Percentiles rank a stretch among this genome's conserved stretches.
Evolutionary conservation across 2,888 invertebrate species (phyloP).

Genomic region (Cephonodes hylas): DNA sequence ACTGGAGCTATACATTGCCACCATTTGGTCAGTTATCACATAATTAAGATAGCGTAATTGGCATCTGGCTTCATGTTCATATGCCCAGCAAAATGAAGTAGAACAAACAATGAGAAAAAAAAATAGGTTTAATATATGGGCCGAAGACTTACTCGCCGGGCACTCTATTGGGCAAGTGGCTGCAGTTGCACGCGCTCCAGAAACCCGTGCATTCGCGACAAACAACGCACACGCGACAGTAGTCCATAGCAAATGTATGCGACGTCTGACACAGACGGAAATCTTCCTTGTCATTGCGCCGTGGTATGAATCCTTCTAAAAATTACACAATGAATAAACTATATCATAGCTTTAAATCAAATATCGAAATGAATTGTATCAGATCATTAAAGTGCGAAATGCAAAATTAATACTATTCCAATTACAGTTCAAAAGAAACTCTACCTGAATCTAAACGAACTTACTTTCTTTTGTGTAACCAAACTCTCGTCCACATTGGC

Average conservation of each 20-base stretch:
- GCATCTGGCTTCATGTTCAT: no score
- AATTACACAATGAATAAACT: not conserved
- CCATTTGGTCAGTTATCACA: no score
- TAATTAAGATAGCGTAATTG: no score
- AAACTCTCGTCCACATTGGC: slow-evolving; percentile 96
- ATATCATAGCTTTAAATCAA: not conserved
- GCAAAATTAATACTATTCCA: no score
- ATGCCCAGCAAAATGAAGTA: no score
- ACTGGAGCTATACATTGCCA: no score
- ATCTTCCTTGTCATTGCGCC: slow-evolving; percentile 40
- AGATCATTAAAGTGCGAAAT: no score
- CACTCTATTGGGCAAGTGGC: slow-evolving; percentile 85
- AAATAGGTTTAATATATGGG: no score
- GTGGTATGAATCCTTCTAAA: slow-evolving; percentile 28
- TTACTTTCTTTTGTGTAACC: slow-evolving; percentile 82
- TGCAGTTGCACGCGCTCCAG: slow-evolving; percentile 84
- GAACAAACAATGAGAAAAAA: not conserved
- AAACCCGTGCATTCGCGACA: slow-evolving; percentile 97
- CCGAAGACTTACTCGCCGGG: slow-evolving; percentile 89
- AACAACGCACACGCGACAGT: slow-evolving; percentile 93
- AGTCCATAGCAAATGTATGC: slow-evolving; percentile 90
- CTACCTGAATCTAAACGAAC: slow-evolving; percentile 22
- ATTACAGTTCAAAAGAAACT: no score
- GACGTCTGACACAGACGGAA: slow-evolving; percentile 80
- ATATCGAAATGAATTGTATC: no score